These are phyloP conservation scores for Hippocampus guttulatus DNA, from an alignment of 2,113 vertebrate genomes.

Conservation along the genomic window DNA sequence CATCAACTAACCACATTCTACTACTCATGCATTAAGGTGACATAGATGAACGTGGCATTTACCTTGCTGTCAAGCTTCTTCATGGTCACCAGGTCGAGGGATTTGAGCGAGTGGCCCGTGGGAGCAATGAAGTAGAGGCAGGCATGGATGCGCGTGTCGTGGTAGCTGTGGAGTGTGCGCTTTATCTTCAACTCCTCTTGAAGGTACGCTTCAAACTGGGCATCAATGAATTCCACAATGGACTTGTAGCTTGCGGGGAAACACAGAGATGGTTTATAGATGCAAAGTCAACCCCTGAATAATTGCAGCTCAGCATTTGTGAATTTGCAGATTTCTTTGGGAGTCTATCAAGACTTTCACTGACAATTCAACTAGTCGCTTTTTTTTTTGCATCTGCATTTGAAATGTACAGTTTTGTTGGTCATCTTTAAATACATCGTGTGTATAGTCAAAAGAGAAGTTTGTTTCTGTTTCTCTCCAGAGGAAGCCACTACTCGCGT, in stretches of 20 bases:
- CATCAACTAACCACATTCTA: background rate
- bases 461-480: too few species aligned
- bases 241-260: slow-evolving; percentile 85
- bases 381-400: too few species aligned
- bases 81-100: slow-evolving; percentile 95
- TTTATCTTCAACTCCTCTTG: slow-evolving; percentile 97
- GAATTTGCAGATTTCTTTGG: too few species aligned
- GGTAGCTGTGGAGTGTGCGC: slow-evolving; percentile 91
- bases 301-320: too few species aligned
- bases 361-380: too few species aligned
- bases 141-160: slow-evolving; percentile 90
- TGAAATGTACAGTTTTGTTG: too few species aligned
- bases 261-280: background rate
- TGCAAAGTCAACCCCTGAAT: too few species aligned
- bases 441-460: too few species aligned
- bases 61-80: slow-evolving; percentile 99
- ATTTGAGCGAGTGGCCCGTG: slow-evolving; percentile 95
- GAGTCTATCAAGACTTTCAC: too few species aligned
- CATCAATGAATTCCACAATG: slow-evolving; percentile 95
- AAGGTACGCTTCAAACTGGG: slow-evolving; percentile 95
- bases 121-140: slow-evolving; percentile 98
- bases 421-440: too few species aligned
- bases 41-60: slow-evolving; percentile 12
- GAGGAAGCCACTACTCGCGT: too few species aligned
- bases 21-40: background rate